Base-by-base conservation (phyloP, 1,140 invertebrate species). In the Paralvinella palmiformis region DNA sequence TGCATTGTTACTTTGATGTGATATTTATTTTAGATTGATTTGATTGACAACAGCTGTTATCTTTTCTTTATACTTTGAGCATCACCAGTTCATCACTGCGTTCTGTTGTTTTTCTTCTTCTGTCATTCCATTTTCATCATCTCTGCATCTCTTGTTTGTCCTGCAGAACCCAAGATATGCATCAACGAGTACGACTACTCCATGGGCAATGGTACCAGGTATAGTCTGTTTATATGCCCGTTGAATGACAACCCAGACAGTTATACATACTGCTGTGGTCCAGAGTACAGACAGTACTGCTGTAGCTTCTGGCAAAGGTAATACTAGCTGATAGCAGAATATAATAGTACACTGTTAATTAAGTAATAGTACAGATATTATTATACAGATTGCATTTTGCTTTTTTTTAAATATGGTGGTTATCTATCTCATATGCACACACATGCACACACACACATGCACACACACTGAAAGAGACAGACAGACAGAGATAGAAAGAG, bases 291-390 rank as follows among this genome's bases (percentile, higher is more conserved):
- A 29, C 58, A 60, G 35, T 24, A 60, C 35, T 60, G 58, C 41
- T 60, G 58, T 36, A 3, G 58, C 33, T 60, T 60, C 58, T 60
- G 58, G 58, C 33, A 60, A 22, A 32, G 31, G 58, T 60, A 33
- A 36, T n/a, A n/a, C n/a, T n/a, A n/a, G n/a, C n/a, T n/a, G n/a
- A n/a, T n/a, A n/a, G n/a, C n/a, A n/a, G n/a, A n/a, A n/a, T n/a
- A n/a, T n/a, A n/a, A n/a, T n/a, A n/a, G 37, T 41, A 41, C n/a
- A 10, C n/a, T 41, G 37, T 41, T 10, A 10, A 10, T 41, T 41
- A 41, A 10, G 10, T 10, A 10, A 10, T 41, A 10, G n/a, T 41
- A 41, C 37, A 41, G n/a, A n/a, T 10, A 10, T n/a, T n/a, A 10
- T 10, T 41, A 41, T 10, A 10, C 10, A 41, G 37, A 10, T 10